Evolutionary conservation across 2,888 invertebrate species (phyloP), one percentile per base, ranked within the genome.

Genomic region (Apomyelois bistriatella): DNA sequence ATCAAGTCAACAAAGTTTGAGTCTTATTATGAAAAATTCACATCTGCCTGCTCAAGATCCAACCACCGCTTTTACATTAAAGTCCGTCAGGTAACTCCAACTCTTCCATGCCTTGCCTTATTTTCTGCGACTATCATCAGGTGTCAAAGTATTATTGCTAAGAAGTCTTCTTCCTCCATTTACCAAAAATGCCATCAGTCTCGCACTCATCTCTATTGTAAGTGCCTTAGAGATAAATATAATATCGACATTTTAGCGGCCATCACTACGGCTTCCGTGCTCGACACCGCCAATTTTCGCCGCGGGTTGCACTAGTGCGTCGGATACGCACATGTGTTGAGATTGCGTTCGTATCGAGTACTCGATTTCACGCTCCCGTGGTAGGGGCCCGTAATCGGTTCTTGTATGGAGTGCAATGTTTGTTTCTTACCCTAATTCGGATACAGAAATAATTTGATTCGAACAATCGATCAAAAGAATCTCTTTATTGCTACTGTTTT

Each of bases 301-400:
- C 61, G 66, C 82, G 66, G 85, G 85, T 53, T 57, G 68, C 68
- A 72, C 68, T 6, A 28, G 43, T 13, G 28, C 72, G 28, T 32
- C 70, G 60, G 62, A 68, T 73, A 61, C 59, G 73, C 71, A 74
- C 84, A 83, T 84, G 83, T 83, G 83, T 82, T 70, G 63, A 79
- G 78, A 83, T 85, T 84, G 82, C 64, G 66, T 48, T 42, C 53
- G 58, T 49, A 52, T 57, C 35, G 48, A 43, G 48, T 38, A 52
- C 48, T 49, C 65, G 57, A 73, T 76, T 78, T 74, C 70, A 82
- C 81, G 82, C 76, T 70, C 64, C 63, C 64, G 52, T 76, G 58
- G 64, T 32, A 75, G 79, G 81, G 82, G 82, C 40, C 22, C 12
- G 48, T 50, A 58, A 28, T 28, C 49, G 15, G 5, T 9, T n/a